Base-by-base conservation (phyloP, 2,113 vertebrate genomes). In the Dermatemys mawii region DNA sequence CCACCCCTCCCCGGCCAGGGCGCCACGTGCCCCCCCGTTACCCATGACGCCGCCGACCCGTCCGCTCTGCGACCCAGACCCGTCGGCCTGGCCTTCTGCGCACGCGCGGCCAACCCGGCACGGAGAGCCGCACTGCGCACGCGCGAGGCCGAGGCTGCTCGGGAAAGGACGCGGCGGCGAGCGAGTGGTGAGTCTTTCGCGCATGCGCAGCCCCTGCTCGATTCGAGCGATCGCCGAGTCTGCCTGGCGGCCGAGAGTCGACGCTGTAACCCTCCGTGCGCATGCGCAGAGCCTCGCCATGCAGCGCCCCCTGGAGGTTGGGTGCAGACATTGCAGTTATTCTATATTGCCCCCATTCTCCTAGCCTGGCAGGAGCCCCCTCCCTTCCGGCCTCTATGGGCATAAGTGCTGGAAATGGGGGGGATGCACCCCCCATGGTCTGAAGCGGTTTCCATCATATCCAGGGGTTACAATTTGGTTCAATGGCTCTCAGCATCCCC, bases 31-130 rank as follows among this genome's bases (percentile, higher is more conserved):
- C n/a, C 50, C 49, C 80, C 81, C 29, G 48, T 97, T 98, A 98
- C 97, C 97, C 97, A 98, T 98, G 75, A 86, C 87, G 26, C 86
- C 87, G 35, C 49, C 9, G 12, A 32, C 16, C 79, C 26, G 84
- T 17, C 57, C 1, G 35, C 48, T 24, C 2, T 38, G 48, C 41
- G 63, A 60, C n/a, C 13, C 88, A 35, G 24, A 78, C 81, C 53
- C 80, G 54, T 83, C 86, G 90, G 84, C 92, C 95, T 92, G 91
- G 94, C 92, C 38, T 79, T 21, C 70, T 53, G 70, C 89, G 90
- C 93, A 14, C 60, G 92, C 93, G 84, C 87, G 17, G 84, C 67
- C 54, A 44, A 19, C 29, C 21, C 32, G 24, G 5, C 35, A 2
- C 5, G 4, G 44, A 46, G 60, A 24, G 10, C 9, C 26, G 13